Conservation (phyloP, 1,140 invertebrate genomes). For the Hyles vespertilio region DNA sequence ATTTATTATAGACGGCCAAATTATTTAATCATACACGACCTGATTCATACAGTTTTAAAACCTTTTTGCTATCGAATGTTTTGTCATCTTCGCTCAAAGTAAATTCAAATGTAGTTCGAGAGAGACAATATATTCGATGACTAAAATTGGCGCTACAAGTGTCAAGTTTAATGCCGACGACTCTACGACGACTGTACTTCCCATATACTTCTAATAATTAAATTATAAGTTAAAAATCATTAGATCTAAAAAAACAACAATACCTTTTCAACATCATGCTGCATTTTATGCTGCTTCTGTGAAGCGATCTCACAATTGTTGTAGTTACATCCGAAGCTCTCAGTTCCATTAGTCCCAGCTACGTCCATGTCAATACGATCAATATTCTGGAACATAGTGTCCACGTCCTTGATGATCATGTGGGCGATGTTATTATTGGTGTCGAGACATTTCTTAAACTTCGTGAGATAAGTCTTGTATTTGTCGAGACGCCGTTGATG, state of each 20-base stretch:
- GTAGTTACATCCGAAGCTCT: slow-evolving; percentile 59
- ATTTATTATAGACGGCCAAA: too few species aligned
- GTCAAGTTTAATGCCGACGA: too few species aligned
- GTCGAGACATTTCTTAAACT: slow-evolving; percentile 87
- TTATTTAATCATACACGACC: too few species aligned
- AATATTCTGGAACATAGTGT: slow-evolving; percentile 84
- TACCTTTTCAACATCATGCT: slow-evolving; percentile 69
- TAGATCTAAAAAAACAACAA: slow-evolving; percentile 4
- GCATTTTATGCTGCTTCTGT: slow-evolving; percentile 65
- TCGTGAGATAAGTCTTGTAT: slow-evolving; percentile 86
- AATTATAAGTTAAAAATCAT: background rate
- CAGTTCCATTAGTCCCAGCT: slow-evolving; percentile 41
- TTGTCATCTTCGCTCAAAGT: too few species aligned
- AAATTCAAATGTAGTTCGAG: too few species aligned
- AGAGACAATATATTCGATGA: too few species aligned
- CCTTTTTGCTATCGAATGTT: too few species aligned
- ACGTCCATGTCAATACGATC: slow-evolving; percentile 42
- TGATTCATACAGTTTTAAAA: too few species aligned
- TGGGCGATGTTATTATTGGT: slow-evolving; percentile 91
- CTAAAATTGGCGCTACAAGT: too few species aligned
- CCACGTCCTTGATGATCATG: slow-evolving; percentile 88
- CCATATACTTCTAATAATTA: too few species aligned
- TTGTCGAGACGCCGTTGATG: slow-evolving; percentile 86
- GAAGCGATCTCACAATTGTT: slow-evolving; percentile 57
- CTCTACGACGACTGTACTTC: too few species aligned